These are phyloP conservation scores for Montipora efflorescens DNA, from an alignment of 64 coral and sea anemone species.

Conservation along the genomic window DNA sequence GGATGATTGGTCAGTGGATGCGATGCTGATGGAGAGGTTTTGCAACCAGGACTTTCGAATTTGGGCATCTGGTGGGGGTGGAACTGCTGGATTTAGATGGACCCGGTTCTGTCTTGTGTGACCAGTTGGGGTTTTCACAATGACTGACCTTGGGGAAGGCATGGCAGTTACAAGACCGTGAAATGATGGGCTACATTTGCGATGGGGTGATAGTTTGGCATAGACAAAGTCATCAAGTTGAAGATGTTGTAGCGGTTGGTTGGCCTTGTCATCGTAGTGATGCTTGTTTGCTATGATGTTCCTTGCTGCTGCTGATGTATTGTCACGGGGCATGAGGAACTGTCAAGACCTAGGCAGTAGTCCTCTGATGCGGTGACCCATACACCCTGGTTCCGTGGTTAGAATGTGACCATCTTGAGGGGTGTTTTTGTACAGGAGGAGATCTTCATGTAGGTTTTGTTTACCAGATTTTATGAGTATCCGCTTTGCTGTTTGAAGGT, in stretches of 20 bases:
- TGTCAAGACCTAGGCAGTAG: slow-evolving; percentile 3
- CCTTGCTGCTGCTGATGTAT: background rate
- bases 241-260: background rate
- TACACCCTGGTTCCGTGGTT: slow-evolving; percentile 24
- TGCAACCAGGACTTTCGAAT: slow-evolving; percentile 18
- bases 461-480: slow-evolving; percentile 30
- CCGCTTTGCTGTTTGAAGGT: too few species aligned
- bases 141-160: background rate
- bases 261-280: slow-evolving; percentile 32
- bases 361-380: slow-evolving; percentile 6
- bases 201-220: slow-evolving; percentile 41
- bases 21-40: slow-evolving; percentile 11
- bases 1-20: background rate
- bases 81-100: background rate
- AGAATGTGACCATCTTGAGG: slow-evolving; percentile 40
- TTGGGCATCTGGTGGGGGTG: slow-evolving; percentile 17
- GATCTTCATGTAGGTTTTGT: slow-evolving; percentile 17
- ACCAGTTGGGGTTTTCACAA: slow-evolving; percentile 7
- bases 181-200: slow-evolving; percentile 27
- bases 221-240: slow-evolving; percentile 30
- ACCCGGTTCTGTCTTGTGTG: slow-evolving; percentile 17
- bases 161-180: slow-evolving; percentile 48
- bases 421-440: slow-evolving; percentile 41
- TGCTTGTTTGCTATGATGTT: slow-evolving; percentile 30
- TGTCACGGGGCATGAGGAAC: slow-evolving; percentile 16